A percentile compares a stretch with the other conserved stretches of the same genome.
Evolutionary conservation across 2,113 vertebrate species (phyloP).

Genomic region (Motacilla tschutschensis): DNA sequence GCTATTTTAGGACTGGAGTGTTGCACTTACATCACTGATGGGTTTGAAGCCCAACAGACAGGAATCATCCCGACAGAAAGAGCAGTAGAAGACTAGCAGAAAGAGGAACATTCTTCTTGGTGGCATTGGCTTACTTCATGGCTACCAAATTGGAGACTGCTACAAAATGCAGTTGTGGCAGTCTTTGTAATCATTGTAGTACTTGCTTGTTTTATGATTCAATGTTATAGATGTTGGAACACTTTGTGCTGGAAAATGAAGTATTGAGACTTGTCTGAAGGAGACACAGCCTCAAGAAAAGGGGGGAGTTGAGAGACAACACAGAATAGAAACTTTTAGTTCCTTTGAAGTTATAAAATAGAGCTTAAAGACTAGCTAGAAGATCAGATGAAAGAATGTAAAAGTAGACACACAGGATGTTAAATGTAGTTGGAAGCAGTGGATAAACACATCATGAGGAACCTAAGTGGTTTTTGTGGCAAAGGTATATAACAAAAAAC

Average conservation of each 20-base stretch:
- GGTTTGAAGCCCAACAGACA: background rate
- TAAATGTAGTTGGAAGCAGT: background rate
- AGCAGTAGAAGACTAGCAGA: background rate
- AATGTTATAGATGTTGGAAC: background rate
- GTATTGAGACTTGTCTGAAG: background rate
- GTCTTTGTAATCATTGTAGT: background rate
- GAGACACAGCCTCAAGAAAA: background rate
- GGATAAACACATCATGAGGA: background rate
- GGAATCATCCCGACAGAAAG: fast-evolving
- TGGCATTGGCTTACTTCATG: background rate
- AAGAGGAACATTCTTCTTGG: background rate
- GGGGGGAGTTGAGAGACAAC: background rate
- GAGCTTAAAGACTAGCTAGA: background rate
- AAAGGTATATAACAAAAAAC: background rate
- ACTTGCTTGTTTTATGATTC: background rate
- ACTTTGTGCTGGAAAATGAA: background rate
- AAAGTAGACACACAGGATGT: background rate
- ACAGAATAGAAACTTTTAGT: background rate
- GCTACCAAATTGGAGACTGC: background rate
- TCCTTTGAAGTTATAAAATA: background rate
- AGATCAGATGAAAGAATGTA: background rate
- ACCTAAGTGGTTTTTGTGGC: background rate
- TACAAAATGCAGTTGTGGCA: fast-evolving
- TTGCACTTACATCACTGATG: background rate
- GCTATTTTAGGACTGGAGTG: background rate